Base-by-base conservation (phyloP, 2,113 vertebrate genomes). In the Axis porcinus region DNA sequence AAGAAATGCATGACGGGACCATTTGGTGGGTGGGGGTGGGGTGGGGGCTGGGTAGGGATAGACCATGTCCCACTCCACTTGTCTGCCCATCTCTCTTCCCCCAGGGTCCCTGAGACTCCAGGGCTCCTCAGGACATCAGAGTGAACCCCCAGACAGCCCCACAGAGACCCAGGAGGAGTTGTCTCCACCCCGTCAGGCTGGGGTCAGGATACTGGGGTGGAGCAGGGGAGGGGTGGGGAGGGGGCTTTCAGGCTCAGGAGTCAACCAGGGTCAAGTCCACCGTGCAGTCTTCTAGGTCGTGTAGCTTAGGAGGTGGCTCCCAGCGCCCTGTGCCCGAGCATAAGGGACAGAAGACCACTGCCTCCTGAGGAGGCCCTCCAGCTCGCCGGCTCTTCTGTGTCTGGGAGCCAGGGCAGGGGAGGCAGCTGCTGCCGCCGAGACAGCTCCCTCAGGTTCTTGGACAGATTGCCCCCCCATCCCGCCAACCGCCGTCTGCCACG, bases 321-420 rank as follows among this genome's bases (percentile, higher is more conserved):
- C 19, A 3, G n/a, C 28, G 47, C 17, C 36, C 14, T 25, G 6
- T 19, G 55, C 25, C n/a, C 0, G 4, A 70, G 12, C 2, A 0
- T 4, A 17, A 1, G 5, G 50, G 52, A 27, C 4, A 0, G 1
- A 19, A 30, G 5, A 50, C 25, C 15, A 21, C 30, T 5, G 3
- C 17, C 23, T 60, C 43, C 16, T n/a, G 33, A 8, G 16, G 23
- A 21, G 52, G 30, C 54, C 52, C 50, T 27, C 62, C 25, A 43
- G 23, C 50, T 28, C 5, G 0, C 45, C 76, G 54, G 19, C 6
- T 28, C 25, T 55, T 45, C 70, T 7, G 7, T 21, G 14, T 28
- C 57, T 52, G 43, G 55, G 33, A 5, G 3, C 7, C 1, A 1
- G 67, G 52, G 55, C 64, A 79, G 52, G 52, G 8, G 27, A 45